Percentiles rank a stretch among this genome's conserved stretches.
Evolutionary conservation across 1,140 invertebrate species (phyloP).

Genomic region (Aporrectodea caliginosa): DNA sequence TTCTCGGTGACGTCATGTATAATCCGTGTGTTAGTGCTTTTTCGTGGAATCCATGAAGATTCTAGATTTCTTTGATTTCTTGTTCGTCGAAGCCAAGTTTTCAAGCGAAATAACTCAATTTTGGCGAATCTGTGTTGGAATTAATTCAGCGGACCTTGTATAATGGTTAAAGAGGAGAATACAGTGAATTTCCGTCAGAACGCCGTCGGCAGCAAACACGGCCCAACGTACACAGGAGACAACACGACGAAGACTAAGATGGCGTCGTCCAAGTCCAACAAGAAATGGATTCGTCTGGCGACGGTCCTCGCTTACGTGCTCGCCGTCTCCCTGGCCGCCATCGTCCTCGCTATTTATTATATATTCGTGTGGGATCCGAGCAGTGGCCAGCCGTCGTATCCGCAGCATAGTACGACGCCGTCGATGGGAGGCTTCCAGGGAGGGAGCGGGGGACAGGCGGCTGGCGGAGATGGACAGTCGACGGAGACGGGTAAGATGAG

Average conservation of each 20-base stretch:
- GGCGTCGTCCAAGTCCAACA: conserved; percentile 53
- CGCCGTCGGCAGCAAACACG: conserved; percentile 35
- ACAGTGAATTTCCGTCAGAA: background rate
- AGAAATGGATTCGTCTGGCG: conserved; percentile 72
- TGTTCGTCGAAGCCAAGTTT: background rate
- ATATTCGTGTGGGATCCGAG: conserved; percentile 88
- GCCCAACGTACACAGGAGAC: conserved; percentile 43
- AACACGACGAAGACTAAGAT: conserved; percentile 50
- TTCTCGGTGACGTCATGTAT: no score
- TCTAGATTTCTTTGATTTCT: background rate
- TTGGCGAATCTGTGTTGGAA: background rate
- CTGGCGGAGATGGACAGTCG: background rate
- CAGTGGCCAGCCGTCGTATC: background rate
- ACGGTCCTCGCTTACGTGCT: conserved; percentile 93
- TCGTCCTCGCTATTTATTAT: conserved; percentile 91
- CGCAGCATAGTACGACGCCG: background rate
- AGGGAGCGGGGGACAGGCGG: background rate
- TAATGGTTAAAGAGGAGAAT: background rate
- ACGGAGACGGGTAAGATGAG: background rate
- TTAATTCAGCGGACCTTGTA: background rate
- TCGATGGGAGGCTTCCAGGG: no score
- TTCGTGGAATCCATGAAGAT: no score
- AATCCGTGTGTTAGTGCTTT: no score
- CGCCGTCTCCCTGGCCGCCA: conserved; percentile 88
- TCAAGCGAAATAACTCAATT: background rate